These are phyloP conservation scores for Xestia rhomboidea DNA, from an alignment of 2,888 invertebrate species.

Conservation along the genomic window DNA sequence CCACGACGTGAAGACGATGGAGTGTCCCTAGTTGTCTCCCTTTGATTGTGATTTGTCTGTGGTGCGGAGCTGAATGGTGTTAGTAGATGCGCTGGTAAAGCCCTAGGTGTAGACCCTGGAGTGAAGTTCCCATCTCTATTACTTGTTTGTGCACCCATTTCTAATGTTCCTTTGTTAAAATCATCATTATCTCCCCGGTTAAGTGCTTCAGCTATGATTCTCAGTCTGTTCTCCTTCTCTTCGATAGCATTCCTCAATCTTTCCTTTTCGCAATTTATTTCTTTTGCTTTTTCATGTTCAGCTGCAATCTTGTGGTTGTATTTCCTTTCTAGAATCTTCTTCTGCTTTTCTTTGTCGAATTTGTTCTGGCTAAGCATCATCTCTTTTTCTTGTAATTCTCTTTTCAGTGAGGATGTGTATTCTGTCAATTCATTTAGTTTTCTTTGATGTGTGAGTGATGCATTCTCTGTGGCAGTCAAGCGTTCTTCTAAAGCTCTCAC, in stretches of 20 bases:
- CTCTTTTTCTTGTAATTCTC: constrained; percentile 92
- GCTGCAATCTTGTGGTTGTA: constrained; percentile 92
- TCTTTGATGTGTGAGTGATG: constrained; percentile 91
- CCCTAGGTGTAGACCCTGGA: constrained; percentile 86
- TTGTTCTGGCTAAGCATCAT: constrained; percentile 91
- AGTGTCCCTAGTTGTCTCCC: constrained; percentile 72
- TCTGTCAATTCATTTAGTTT: constrained; percentile 92
- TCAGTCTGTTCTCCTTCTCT: constrained; percentile 86
- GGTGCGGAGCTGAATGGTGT: constrained; percentile 85
- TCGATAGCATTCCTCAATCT: constrained; percentile 81
- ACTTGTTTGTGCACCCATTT: constrained; percentile 83
- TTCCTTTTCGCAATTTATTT: constrained; percentile 89
- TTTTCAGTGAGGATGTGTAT: constrained; percentile 91
- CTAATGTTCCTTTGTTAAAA: constrained; percentile 71
- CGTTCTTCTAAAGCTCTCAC: constrained; percentile 92
- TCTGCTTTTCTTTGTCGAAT: constrained; percentile 92
- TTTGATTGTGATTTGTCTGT: constrained; percentile 71
- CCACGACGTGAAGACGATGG: constrained; percentile 89
- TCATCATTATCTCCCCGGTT: constrained; percentile 77
- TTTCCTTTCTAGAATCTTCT: constrained; percentile 90
- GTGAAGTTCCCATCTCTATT: constrained; percentile 80
- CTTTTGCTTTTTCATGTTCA: constrained; percentile 94
- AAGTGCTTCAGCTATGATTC: constrained; percentile 85
- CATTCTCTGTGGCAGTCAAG: constrained; percentile 92
- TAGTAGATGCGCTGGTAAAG: constrained; percentile 85